A percentile compares a stretch with the other conserved stretches of the same genome.
These are phyloP conservation scores for Dysdera silvatica DNA, from an alignment of 1,140 invertebrate species.

Conservation along the genomic window DNA sequence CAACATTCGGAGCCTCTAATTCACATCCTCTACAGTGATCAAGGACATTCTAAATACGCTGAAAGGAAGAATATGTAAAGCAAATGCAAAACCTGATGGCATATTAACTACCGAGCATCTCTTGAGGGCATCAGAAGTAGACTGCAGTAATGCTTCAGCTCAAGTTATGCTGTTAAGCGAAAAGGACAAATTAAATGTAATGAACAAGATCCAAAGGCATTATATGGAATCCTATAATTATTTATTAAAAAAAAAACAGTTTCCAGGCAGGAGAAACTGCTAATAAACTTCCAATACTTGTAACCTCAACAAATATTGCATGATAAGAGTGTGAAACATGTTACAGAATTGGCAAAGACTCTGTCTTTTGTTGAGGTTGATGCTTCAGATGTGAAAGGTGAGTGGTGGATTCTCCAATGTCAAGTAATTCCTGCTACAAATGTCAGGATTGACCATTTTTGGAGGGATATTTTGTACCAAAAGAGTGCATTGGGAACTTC, in stretches of 20 bases:
- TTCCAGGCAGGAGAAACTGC: not conserved
- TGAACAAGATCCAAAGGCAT: not conserved
- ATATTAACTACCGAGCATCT: not conserved
- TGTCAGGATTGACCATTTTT: slow-evolving; percentile 31
- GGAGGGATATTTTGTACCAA: slow-evolving; percentile 23
- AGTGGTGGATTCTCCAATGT: not conserved
- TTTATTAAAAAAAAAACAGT: not conserved
- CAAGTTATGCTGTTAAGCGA: not conserved
- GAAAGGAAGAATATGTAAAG: slow-evolving; percentile 9
- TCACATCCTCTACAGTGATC: slow-evolving; percentile 26
- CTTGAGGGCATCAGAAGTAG: not conserved
- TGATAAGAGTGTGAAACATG: not conserved
- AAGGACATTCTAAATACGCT: slow-evolving; percentile 17
- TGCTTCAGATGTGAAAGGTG: not conserved
- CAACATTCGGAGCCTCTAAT: slow-evolving; percentile 30
- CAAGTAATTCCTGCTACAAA: not conserved
- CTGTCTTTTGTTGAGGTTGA: not conserved
- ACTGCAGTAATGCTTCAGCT: not conserved
- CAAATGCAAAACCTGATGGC: not conserved
- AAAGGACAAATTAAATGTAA: not conserved
- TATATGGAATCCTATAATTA: not conserved
- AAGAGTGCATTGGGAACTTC: slow-evolving; percentile 7
- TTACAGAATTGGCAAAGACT: not conserved
- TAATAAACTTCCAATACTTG: not conserved
- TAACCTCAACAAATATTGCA: not conserved